Conservation (phyloP, 2,113 vertebrate species). For the Ceratotherium simum region DNA sequence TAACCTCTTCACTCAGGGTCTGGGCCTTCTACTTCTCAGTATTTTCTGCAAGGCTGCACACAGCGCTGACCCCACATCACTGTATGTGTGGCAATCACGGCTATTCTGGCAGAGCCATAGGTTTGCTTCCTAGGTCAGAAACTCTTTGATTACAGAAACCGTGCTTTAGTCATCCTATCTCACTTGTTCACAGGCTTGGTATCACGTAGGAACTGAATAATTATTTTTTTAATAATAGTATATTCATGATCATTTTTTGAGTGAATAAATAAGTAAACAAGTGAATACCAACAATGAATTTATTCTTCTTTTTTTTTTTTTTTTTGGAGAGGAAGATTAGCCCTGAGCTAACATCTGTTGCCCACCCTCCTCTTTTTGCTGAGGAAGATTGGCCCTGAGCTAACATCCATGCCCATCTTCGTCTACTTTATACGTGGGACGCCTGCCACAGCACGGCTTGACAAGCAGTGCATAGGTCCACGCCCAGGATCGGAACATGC, state of each 20-base stretch:
- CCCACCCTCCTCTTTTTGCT: too few species aligned
- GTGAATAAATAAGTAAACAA: neutral
- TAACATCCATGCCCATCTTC: too few species aligned
- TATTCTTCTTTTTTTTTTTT: neutral
- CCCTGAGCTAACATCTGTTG: too few species aligned
- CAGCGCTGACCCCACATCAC: fast-evolving
- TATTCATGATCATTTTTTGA: neutral
- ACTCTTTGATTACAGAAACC: neutral
- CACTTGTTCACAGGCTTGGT: neutral
- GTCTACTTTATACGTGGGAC: too few species aligned
- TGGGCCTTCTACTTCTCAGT: too few species aligned
- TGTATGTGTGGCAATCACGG: too few species aligned
- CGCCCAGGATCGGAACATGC: too few species aligned
- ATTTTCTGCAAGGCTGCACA: neutral
- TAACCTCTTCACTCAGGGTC: too few species aligned
- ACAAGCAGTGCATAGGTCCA: too few species aligned
- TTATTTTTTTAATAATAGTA: neutral
- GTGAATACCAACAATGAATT: neutral
- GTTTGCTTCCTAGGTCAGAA: neutral
- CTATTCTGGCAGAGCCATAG: fast-evolving
- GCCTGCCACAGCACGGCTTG: too few species aligned
- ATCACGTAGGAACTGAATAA: neutral
- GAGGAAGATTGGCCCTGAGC: too few species aligned
- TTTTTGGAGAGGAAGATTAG: too few species aligned
- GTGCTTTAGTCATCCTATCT: neutral